Conservation (phyloP, 35 echinoderm and acorn worm species). For the Amphiura filiformis region DNA sequence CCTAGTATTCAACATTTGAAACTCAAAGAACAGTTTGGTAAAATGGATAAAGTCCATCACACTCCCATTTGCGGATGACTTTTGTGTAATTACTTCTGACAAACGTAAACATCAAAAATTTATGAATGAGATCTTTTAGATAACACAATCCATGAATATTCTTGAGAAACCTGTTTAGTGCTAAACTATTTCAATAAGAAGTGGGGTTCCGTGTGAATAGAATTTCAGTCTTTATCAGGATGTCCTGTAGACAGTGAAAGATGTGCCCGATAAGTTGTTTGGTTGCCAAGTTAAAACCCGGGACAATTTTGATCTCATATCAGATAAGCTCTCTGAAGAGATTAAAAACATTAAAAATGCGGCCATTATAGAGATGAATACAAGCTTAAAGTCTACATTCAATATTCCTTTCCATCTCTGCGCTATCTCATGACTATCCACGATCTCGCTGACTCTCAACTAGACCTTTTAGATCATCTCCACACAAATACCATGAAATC, state of each 20-base stretch:
- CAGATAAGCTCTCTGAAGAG: neutral
- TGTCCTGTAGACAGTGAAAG: constrained; percentile 4
- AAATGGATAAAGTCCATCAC: neutral
- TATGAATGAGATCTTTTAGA: constrained; percentile 20
- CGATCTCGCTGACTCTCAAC: neutral
- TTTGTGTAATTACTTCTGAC: constrained; percentile 20
- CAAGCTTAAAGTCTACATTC: constrained; percentile 24
- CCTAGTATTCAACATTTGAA: neutral
- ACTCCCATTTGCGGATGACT: constrained; percentile 11
- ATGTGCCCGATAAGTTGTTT: constrained; percentile 31
- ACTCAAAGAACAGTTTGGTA: neutral
- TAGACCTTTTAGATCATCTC: neutral
- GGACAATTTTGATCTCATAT: constrained; percentile 16
- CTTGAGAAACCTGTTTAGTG: constrained; percentile 28
- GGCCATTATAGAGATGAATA: constrained; percentile 21
- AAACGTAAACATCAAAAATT: constrained; percentile 36
- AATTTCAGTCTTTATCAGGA: neutral
- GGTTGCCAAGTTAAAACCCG: neutral
- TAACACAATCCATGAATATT: constrained; percentile 30
- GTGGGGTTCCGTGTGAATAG: constrained; percentile 5
- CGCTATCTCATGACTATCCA: constrained; percentile 43
- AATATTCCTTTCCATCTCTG: constrained; percentile 34
- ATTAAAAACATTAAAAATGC: neutral
- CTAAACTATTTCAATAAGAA: constrained; percentile 22
- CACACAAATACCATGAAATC: constrained; percentile 19